A percentile compares a stretch with the other conserved stretches of the same genome.
These are phyloP conservation scores for Falco columbarius DNA, from an alignment of 2,797 vertebrate genomes.

Conservation along the genomic window DNA sequence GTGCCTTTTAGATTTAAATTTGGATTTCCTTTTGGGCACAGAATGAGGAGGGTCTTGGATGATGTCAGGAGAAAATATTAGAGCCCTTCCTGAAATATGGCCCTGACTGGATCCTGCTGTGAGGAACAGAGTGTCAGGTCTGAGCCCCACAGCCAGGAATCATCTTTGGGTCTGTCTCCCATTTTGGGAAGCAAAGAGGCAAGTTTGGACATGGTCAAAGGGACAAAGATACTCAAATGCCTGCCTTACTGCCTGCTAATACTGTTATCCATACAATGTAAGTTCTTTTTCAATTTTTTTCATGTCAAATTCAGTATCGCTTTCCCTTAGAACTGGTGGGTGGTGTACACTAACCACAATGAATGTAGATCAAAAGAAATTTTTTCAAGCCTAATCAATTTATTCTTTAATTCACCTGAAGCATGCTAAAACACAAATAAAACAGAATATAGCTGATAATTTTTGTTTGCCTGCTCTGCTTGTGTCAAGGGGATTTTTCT, in stretches of 20 bases:
- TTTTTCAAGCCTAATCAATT: neutral
- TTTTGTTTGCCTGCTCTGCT: neutral
- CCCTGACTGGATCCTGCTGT: neutral
- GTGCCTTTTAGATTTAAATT: neutral
- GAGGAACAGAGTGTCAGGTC: neutral
- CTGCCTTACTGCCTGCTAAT: neutral
- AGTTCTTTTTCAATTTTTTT: neutral
- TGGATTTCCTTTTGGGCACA: neutral
- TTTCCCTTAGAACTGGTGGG: neutral
- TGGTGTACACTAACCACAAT: neutral
- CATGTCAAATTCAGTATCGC: accelerated
- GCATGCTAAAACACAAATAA: neutral
- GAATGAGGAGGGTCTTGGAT: neutral
- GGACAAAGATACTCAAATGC: neutral
- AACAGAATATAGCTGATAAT: neutral
- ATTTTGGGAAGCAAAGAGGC: neutral
- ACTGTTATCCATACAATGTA: neutral
- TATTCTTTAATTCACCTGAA: neutral
- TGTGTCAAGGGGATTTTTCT: neutral
- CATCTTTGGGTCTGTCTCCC: neutral
- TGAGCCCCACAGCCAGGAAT: neutral
- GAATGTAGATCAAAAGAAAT: neutral
- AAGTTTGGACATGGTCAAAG: neutral
- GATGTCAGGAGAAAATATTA: neutral
- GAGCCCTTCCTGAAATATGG: neutral